A percentile compares a stretch with the other conserved stretches of the same genome.
Conservation (phyloP, 2,888 invertebrate species). For the Andrena chrysosceles region DNA sequence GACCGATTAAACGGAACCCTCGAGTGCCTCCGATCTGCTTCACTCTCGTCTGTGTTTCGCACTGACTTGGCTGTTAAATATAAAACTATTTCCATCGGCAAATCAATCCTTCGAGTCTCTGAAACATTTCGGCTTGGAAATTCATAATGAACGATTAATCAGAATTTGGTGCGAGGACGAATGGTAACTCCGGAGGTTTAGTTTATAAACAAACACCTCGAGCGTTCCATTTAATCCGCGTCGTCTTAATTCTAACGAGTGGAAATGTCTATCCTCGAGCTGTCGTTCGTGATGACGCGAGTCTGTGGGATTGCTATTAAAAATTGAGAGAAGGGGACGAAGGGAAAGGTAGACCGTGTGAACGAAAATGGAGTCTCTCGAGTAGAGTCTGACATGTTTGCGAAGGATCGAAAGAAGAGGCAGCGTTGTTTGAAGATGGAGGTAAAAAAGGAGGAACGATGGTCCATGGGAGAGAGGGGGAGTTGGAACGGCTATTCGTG, state of each 20-base stretch:
- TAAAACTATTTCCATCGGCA: too few relatives aligned
- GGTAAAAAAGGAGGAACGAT: conserved; percentile 3
- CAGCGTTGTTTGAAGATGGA: background rate
- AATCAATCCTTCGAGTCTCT: too few relatives aligned
- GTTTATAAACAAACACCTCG: conserved; percentile 5
- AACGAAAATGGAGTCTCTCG: background rate
- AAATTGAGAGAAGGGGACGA: background rate
- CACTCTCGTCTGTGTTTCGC: background rate
- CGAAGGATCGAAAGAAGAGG: background rate
- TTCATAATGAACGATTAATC: too few relatives aligned
- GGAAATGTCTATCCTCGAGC: conserved; percentile 26
- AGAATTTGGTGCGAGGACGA: too few relatives aligned
- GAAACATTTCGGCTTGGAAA: too few relatives aligned
- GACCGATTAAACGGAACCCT: conserved; percentile 24
- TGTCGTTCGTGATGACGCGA: conserved; percentile 17
- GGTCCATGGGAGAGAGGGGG: conserved; percentile 5
- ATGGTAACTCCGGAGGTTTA: too few relatives aligned
- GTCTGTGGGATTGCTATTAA: background rate
- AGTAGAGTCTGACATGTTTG: conserved; percentile 10
- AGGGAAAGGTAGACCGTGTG: background rate
- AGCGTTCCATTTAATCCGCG: conserved; percentile 26
- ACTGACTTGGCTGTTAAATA: background rate
- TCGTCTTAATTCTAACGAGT: conserved; percentile 20
- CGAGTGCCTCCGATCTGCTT: background rate
- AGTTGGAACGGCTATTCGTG: conserved; percentile 6